Evolutionary conservation across 2,888 invertebrate species (phyloP), one percentile per base, ranked within the genome.

Genomic region (Drosophila macrospina): DNA sequence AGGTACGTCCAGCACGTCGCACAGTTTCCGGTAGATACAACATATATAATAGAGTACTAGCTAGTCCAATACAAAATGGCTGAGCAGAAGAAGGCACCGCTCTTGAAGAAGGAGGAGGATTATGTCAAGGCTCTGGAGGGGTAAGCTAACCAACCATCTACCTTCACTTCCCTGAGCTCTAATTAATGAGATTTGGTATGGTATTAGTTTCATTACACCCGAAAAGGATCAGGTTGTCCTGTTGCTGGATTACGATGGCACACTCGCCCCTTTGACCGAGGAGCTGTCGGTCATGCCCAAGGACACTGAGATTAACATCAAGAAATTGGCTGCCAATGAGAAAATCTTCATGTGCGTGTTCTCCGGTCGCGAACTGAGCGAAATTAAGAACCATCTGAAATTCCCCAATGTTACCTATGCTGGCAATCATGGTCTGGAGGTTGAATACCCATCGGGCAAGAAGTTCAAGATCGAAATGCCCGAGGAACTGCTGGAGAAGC

Each of bases 391-490:
- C 69, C 96, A 96, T 94, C 94, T 94, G 85, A 92, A 92, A 81
- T 79, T 91, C 72, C 91, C 92, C 72, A 91, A 90, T 85, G 94
- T 96, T 13, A 96, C 96, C 5, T 96, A 96, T 86, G 96, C 96
- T 48, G 96, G 96, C 39, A 96, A 95, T 87, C 96, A 96, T 83
- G 96, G 96, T 32, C 91, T 96, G 60, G 96, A 96, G 91, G 96
- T 96, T 72, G 91, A 95, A 39, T 96, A 96, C 91, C 95, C 96
- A 1, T 96, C 96, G 80, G 95, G 95, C 34, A 95, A 95, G 78
- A 95, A 94, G 89, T 96, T 96, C 91, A 94, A 95, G 44, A 95
- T 96, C 91, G 95, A 95, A 34, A 95, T 96, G 95, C 95, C 96
- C 2, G 93, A 94, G 10, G 95, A 95, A 80, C 94, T 94, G 73